Evolutionary conservation across 2,888 invertebrate genomes (phyloP), one percentile per base, ranked within the genome.

Genomic region (Apodemia zela): DNA sequence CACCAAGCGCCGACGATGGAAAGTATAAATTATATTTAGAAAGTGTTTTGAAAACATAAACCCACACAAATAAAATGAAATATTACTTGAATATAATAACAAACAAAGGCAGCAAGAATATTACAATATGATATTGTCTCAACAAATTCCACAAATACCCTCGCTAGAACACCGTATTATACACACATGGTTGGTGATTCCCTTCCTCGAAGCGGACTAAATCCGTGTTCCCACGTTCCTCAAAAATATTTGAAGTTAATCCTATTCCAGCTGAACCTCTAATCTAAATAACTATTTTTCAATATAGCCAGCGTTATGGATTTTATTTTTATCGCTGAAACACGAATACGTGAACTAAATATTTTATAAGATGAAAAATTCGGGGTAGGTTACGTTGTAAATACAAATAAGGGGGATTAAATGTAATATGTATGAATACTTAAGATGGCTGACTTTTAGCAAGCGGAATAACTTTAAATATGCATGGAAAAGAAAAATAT

Each of bases 311-410:
- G 75, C 79, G 79, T 81, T 81, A 82, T 78, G 75, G 74, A 69
- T 76, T 81, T 80, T 85, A 87, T 88, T 87, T 87, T 88, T 88
- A 87, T 84, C 82, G 75, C 79, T 79, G 73, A 75, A 75, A 76
- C 79, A 66, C 71, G 35, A 67, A 73, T 70, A 86, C 89, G 87
- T 89, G 88, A 79, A 73, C 73, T 62, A 81, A 85, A 87, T 88
- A 81, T 81, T 71, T 77, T 80, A 79, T 66, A 61, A 65, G 63
- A 42, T 42, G 42, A 42, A 66, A 68, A 70, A 74, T 63, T 63
- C 72, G 68, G 68, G 68, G 70, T 15, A 15, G 25, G 25, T 54
- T 15, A 13, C 72, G 70, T 69, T 75, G 75, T 77, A 78, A 79
- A 78, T 79, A 78, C 76, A 79, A 81, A 82, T 81, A 79, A 78